Evolutionary conservation across 2,888 invertebrate species (phyloP), one percentile per base, ranked within the genome.

Genomic region (Adela reaumurella): DNA sequence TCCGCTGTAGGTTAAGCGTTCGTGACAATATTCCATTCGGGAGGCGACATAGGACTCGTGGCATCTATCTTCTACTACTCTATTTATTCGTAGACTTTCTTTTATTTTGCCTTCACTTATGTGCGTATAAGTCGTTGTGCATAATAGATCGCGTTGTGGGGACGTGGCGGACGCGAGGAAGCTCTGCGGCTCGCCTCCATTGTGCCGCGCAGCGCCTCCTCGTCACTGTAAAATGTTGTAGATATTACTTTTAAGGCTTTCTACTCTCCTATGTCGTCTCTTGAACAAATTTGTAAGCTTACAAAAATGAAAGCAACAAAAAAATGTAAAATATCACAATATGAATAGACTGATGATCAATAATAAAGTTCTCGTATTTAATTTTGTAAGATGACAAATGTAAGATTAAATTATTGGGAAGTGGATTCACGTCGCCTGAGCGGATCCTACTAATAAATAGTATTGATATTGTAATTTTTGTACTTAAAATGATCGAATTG

Each of bases 291-390:
- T 18, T 18, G 17, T 43, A 8, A 43, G 19, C 43, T 43, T 43
- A 18, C 10, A 17, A 43, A 17, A 69, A 69, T 71, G 66, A 69
- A 71, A 73, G 73, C 70, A 71, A 74, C 76, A 74, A 76, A 74
- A 76, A 76, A 77, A 74, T 72, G 70, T 71, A 72, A 74, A 74
- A 71, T 78, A 77, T 72, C 68, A 68, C 69, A 68, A 67, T 72
- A 71, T 73, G 73, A 74, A 78, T 76, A 78, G 78, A 78, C 78
- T 78, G 78, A 78, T 74, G 70, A 70, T 74, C 72, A 74, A 74
- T 77, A 71, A 76, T 72, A 70, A 73, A 71, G 68, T 70, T 70
- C 70, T 49, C 70, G 69, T 76, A 74, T 74, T 74, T 77, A 76
- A 74, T 74, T 76, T 77, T 76, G 68, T 74, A 76, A 70, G 70